These are phyloP conservation scores for Sebastes steindachneri DNA, from an alignment of 2,797 vertebrate species.

Conservation along the genomic window DNA sequence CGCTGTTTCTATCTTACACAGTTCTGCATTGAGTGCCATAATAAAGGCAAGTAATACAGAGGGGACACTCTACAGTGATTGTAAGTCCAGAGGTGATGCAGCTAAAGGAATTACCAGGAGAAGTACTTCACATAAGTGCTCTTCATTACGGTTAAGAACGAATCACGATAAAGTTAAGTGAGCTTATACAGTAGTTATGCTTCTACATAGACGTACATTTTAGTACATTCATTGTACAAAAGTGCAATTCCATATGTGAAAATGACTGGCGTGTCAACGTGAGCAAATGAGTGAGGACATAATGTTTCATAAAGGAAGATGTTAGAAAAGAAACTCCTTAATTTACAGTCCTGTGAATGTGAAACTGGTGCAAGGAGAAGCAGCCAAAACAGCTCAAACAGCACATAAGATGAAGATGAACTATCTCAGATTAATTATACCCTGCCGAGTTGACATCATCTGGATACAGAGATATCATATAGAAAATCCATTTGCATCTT, in stretches of 20 bases:
- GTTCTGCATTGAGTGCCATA: slow-evolving; percentile 31
- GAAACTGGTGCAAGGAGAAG: background rate
- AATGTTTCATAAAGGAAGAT: slow-evolving; percentile 11
- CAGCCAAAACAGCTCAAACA: background rate
- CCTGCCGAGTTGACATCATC: background rate
- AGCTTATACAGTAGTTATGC: background rate
- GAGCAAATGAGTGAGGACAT: background rate
- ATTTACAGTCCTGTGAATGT: background rate
- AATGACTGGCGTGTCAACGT: slow-evolving; percentile 3
- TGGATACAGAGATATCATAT: background rate
- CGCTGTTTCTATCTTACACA: slow-evolving; percentile 31
- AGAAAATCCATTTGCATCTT: background rate
- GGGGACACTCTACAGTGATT: slow-evolving; percentile 1
- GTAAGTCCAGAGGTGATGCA: slow-evolving; percentile 2
- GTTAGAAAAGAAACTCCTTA: background rate
- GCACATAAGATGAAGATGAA: background rate
- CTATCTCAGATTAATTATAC: background rate
- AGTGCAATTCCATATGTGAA: background rate
- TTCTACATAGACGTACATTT: background rate
- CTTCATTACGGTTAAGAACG: background rate
- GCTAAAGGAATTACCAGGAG: background rate
- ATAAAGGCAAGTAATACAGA: slow-evolving; percentile 34
- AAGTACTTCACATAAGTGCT: background rate
- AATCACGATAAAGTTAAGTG: background rate
- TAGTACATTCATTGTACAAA: background rate